phyloP scores from a whole-genome alignment of 1,140 invertebrate species.

The Nymphalis io region DNA sequence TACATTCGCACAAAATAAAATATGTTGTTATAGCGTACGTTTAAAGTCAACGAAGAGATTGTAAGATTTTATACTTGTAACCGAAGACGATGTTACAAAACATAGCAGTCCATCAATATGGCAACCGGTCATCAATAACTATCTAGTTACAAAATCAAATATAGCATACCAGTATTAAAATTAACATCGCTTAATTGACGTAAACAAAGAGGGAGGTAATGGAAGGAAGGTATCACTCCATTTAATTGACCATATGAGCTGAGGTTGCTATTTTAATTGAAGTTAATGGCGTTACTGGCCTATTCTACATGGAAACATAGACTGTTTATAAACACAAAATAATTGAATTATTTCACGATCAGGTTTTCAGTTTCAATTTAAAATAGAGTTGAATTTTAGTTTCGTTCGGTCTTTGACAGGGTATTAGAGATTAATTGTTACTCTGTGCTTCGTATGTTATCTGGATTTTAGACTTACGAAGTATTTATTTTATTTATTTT shows the following conservation, averaged over 20 bases:
- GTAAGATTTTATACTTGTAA: no score
- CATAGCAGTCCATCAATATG: neutral
- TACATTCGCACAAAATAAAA: no score
- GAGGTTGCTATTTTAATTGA: slow-evolving; percentile 75
- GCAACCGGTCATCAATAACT: neutral
- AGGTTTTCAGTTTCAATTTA: neutral
- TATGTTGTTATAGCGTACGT: no score
- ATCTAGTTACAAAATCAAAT: slow-evolving; percentile 16
- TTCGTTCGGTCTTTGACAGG: neutral
- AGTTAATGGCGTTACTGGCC: slow-evolving; percentile 70
- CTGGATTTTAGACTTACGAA: no score
- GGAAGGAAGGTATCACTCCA: slow-evolving; percentile 76
- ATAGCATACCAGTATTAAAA: slow-evolving; percentile 56
- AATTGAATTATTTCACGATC: slow-evolving; percentile 20
- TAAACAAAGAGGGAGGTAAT: slow-evolving; percentile 74
- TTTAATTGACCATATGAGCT: slow-evolving; percentile 76
- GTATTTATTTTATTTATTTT: no score
- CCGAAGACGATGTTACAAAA: neutral
- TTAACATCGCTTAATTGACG: slow-evolving; percentile 70
- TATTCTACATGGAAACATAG: slow-evolving; percentile 48
- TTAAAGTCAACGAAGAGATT: no score
- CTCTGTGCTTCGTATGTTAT: no score
- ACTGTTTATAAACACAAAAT: slow-evolving; percentile 42
- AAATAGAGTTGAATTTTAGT: neutral
- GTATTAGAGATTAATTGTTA: neutral